Evolutionary conservation across 2,888 invertebrate genomes (phyloP).

Genomic region (Acleris holmiana): DNA sequence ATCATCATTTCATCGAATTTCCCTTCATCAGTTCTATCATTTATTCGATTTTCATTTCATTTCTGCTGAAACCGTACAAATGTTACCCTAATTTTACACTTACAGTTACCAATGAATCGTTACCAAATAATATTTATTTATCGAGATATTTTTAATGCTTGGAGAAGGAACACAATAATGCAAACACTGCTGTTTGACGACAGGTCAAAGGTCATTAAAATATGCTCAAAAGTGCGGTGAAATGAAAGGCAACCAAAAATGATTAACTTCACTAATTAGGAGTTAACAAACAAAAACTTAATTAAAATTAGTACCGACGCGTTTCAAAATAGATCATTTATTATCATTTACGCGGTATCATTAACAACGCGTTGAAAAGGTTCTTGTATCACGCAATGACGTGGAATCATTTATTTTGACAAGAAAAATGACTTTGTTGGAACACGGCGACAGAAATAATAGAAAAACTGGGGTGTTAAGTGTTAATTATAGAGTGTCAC

Average conservation of each 20-base stretch:
- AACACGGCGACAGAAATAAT: slow-evolving; percentile 1
- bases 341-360: slow-evolving; percentile 5
- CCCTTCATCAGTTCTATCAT: too few relatives aligned
- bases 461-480: slow-evolving; percentile 24
- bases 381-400: slow-evolving; percentile 21
- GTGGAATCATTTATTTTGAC: slow-evolving; percentile 28
- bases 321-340: slow-evolving; percentile 8
- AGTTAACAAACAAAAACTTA: slow-evolving; percentile 3
- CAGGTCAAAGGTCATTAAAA: too few relatives aligned
- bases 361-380: slow-evolving; percentile 18
- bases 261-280: slow-evolving; percentile 4
- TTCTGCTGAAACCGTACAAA: too few relatives aligned
- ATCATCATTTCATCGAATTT: too few relatives aligned
- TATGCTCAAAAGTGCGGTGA: neutral
- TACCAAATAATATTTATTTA: too few relatives aligned
- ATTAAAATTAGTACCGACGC: slow-evolving; percentile 14
- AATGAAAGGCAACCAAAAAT: neutral
- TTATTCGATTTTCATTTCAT: too few relatives aligned
- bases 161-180: too few relatives aligned
- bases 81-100: too few relatives aligned
- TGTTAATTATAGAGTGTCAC: slow-evolving; percentile 18
- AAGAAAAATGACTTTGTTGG: slow-evolving; percentile 26
- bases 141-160: too few relatives aligned
- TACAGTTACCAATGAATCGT: too few relatives aligned
- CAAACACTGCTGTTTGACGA: too few relatives aligned